phyloP scores from a whole-genome alignment of 2,113 vertebrate genomes.

The Hippolais icterina region DNA sequence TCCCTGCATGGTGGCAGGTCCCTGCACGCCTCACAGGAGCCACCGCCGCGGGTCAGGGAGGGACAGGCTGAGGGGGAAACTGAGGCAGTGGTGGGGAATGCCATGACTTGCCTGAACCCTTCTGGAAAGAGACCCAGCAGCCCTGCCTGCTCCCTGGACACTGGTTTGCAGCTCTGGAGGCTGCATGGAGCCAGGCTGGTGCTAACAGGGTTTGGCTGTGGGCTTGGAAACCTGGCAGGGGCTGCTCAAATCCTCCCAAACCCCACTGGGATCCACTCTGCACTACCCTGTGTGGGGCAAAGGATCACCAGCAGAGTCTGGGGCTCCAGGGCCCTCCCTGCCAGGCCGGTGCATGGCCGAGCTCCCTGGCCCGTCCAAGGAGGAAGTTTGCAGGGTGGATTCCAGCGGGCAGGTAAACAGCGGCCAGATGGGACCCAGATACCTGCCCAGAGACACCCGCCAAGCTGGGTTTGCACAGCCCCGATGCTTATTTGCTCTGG shows the following conservation, averaged over 20 bases:
- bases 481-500: not conserved
- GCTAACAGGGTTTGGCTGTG: not conserved
- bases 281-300: too few species aligned
- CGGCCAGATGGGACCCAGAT: slow-evolving; percentile 42
- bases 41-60: not conserved
- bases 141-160: not conserved
- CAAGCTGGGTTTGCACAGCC: slow-evolving; percentile 7
- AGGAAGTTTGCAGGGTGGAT: slow-evolving; percentile 60
- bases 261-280: not conserved
- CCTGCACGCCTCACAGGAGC: slow-evolving; percentile 41
- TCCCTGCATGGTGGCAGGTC: slow-evolving; percentile 65
- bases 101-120: not conserved
- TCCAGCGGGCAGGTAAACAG: slow-evolving; percentile 56
- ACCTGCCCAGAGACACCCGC: not conserved
- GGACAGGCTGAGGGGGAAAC: slow-evolving; percentile 27
- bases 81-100: not conserved
- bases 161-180: not conserved
- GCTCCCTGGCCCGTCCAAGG: not conserved
- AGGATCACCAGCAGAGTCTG: rapidly evolving
- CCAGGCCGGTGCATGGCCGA: rapidly evolving
- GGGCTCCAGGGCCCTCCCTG: not conserved
- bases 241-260: not conserved
- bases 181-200: not conserved
- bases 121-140: not conserved
- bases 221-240: not conserved